Evolutionary conservation across 2,888 invertebrate genomes (phyloP).

Genomic region (Drosophila infuscata): DNA sequence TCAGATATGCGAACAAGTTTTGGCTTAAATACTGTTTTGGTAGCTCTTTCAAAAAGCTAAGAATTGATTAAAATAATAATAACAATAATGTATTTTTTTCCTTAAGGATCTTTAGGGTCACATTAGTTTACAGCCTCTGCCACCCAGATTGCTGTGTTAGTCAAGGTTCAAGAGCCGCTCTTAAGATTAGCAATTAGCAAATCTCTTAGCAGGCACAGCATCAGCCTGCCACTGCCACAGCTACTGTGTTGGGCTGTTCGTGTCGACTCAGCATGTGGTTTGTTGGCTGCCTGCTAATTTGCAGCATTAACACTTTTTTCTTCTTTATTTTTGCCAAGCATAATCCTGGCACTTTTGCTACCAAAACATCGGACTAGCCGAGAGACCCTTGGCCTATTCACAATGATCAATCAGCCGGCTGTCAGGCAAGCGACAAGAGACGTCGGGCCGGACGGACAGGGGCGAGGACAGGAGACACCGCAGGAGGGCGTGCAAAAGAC

Average conservation of each 20-base stretch:
- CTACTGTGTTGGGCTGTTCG: conserved; percentile 30
- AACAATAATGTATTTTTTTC: too few species aligned
- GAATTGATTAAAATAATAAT: neutral
- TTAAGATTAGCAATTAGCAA: conserved; percentile 63
- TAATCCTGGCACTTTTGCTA: conserved; percentile 71
- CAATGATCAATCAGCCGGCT: conserved; percentile 75
- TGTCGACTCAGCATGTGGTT: conserved; percentile 66
- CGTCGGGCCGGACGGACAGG: conserved; percentile 11
- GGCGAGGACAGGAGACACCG: conserved; percentile 37
- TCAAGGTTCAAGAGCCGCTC: conserved; percentile 2
- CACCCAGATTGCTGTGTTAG: neutral
- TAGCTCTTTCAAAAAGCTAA: neutral
- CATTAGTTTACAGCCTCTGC: neutral
- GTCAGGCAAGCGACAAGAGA: conserved; percentile 45
- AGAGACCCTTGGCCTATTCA: conserved; percentile 48
- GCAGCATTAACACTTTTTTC: conserved; percentile 55
- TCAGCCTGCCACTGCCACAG: conserved; percentile 4
- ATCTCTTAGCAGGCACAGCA: conserved; percentile 44
- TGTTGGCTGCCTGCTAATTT: conserved; percentile 48
- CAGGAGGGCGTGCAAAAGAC: conserved; percentile 81
- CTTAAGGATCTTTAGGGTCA: neutral
- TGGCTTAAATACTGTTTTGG: neutral
- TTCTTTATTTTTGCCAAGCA: conserved; percentile 24
- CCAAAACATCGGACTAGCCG: conserved; percentile 59
- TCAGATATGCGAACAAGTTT: neutral